Conservation (phyloP, 2,113 vertebrate genomes). For the Marcusenius ussheri region DNA sequence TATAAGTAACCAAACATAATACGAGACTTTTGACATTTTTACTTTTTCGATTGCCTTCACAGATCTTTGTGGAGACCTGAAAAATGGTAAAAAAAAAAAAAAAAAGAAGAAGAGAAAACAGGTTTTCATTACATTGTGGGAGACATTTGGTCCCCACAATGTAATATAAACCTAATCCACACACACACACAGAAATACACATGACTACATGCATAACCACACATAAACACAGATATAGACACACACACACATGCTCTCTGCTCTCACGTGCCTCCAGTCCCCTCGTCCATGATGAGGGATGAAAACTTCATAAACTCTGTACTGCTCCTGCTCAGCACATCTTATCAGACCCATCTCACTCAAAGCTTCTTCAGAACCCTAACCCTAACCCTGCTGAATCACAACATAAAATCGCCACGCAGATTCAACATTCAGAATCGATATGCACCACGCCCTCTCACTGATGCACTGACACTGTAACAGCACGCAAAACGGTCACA, state of each 20-base stretch:
- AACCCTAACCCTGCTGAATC: neutral
- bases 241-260: neutral
- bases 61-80: too few relatives aligned
- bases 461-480: neutral
- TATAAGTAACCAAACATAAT: too few relatives aligned
- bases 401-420: neutral
- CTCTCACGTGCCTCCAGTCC: neutral
- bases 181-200: neutral
- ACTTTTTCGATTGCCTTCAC: too few relatives aligned
- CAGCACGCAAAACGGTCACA: neutral
- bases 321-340: neutral
- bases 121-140: too few relatives aligned
- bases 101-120: too few relatives aligned
- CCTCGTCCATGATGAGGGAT: too few relatives aligned
- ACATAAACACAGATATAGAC: neutral
- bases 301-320: neutral
- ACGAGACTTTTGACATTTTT: too few relatives aligned
- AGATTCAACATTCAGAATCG: neutral
- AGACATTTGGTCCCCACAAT: neutral
- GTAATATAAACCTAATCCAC: neutral
- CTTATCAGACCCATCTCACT: neutral
- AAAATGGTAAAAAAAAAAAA: too few relatives aligned
- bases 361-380: neutral
- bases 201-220: conserved; percentile 10
- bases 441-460: neutral